Evolutionary conservation across 2,797 vertebrate genomes (phyloP).

Genomic region (Naso thynnoides): DNA sequence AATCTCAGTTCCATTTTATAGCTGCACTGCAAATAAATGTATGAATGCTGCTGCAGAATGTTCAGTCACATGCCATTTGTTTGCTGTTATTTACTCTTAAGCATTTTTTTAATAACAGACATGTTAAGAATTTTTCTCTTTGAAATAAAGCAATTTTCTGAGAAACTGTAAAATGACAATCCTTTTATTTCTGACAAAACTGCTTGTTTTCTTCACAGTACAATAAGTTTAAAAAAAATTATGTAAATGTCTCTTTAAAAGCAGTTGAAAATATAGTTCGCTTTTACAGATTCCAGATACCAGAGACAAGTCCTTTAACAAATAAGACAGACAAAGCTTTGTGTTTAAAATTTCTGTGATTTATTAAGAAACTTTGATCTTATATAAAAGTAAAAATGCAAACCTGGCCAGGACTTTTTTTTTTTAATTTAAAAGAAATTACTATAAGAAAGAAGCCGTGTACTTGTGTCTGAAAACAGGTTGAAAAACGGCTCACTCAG

Average conservation of each 20-base stretch:
- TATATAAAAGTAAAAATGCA: neutral
- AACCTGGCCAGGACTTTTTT: neutral
- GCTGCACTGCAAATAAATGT: no score
- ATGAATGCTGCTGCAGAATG: neutral
- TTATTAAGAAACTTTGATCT: neutral
- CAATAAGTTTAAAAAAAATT: no score
- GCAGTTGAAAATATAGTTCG: neutral
- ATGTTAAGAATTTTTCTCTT: no score
- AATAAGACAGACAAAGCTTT: neutral
- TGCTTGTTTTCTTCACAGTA: no score
- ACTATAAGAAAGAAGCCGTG: neutral
- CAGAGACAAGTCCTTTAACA: no score
- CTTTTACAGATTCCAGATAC: no score
- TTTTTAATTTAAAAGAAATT: neutral
- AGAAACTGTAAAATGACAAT: no score
- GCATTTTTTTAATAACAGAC: neutral
- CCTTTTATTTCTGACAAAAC: no score
- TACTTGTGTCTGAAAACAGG: neutral
- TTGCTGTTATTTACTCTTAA: neutral
- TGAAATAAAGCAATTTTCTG: no score
- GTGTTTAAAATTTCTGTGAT: neutral
- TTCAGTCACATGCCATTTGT: neutral
- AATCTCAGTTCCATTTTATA: neutral
- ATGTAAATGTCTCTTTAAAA: neutral
- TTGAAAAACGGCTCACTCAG: no score